phyloP scores from a whole-genome alignment of 1,140 invertebrate genomes.

The Brachystomella parvula region DNA sequence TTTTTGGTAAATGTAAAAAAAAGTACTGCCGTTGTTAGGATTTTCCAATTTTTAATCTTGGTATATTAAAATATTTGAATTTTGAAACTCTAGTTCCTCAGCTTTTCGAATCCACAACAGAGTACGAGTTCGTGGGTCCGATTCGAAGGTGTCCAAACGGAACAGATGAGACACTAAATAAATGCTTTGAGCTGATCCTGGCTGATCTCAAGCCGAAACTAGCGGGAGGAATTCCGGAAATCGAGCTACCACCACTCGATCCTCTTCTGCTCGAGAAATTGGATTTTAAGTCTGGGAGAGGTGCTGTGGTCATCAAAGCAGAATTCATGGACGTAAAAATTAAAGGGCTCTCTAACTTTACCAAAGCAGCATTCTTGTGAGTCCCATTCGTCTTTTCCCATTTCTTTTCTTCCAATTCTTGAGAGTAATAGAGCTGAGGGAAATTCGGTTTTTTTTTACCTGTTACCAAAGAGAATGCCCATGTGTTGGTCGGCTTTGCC shows the following conservation, averaged over 20 bases:
- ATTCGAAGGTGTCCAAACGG: conserved; percentile 24
- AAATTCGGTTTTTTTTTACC: too few species aligned
- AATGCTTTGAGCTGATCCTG: conserved; percentile 20
- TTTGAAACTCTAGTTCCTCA: background rate
- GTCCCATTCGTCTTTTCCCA: background rate
- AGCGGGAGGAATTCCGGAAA: conserved; percentile 20
- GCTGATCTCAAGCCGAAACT: conserved; percentile 21
- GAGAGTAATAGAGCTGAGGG: too few species aligned
- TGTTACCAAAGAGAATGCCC: too few species aligned
- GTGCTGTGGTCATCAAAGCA: conserved; percentile 20
- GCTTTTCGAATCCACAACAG: background rate
- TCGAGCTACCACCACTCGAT: conserved; percentile 26
- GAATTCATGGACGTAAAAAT: conserved; percentile 24
- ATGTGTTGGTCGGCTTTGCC: too few species aligned
- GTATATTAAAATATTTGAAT: background rate
- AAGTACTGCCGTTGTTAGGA: too few species aligned
- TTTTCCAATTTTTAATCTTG: too few species aligned
- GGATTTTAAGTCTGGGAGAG: conserved; percentile 19
- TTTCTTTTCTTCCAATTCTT: background rate
- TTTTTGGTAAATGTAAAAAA: too few species aligned
- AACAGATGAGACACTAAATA: conserved; percentile 19
- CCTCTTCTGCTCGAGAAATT: conserved; percentile 16
- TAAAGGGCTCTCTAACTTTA: conserved; percentile 23
- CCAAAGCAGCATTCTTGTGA: conserved; percentile 21
- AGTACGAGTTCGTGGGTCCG: conserved; percentile 19